phyloP scores from a whole-genome alignment of 2,113 vertebrate genomes.

The Halcyon senegalensis region DNA sequence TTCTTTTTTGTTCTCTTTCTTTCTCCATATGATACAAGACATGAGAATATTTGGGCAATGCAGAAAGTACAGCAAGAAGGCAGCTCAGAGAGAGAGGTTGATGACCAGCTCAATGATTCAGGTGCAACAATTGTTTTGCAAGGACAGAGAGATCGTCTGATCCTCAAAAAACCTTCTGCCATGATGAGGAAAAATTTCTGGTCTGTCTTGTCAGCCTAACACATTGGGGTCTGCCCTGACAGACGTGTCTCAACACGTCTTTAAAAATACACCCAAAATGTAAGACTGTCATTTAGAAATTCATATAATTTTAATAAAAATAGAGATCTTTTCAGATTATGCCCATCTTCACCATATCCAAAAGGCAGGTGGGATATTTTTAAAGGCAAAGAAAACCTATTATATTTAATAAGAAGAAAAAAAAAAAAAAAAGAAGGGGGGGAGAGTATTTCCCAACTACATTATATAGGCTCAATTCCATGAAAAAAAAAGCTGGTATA shows the following conservation, averaged over 20 bases:
- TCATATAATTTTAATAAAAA: slow-evolving; percentile 33
- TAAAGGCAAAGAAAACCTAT: not conserved
- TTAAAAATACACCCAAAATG: slow-evolving; percentile 34
- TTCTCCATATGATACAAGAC: slow-evolving; percentile 50
- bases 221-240: slow-evolving; percentile 17
- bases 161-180: slow-evolving; percentile 22
- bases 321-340: not conserved
- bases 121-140: slow-evolving; percentile 49
- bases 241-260: not conserved
- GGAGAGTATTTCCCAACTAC: not conserved
- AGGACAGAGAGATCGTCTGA: not conserved
- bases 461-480: not conserved
- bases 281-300: slow-evolving; percentile 1
- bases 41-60: slow-evolving; percentile 55
- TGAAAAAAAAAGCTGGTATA: not conserved
- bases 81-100: slow-evolving; percentile 11
- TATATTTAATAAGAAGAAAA: not conserved
- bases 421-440: not conserved
- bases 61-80: slow-evolving; percentile 48
- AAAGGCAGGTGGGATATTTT: not conserved
- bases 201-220: slow-evolving; percentile 42
- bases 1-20: slow-evolving; percentile 69
- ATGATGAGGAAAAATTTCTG: not conserved
- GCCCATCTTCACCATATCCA: not conserved
- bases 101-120: slow-evolving; percentile 40